Evolutionary conservation across 1,140 invertebrate species (phyloP), one percentile per base, ranked within the genome.

Genomic region (Panulirus ornatus): DNA sequence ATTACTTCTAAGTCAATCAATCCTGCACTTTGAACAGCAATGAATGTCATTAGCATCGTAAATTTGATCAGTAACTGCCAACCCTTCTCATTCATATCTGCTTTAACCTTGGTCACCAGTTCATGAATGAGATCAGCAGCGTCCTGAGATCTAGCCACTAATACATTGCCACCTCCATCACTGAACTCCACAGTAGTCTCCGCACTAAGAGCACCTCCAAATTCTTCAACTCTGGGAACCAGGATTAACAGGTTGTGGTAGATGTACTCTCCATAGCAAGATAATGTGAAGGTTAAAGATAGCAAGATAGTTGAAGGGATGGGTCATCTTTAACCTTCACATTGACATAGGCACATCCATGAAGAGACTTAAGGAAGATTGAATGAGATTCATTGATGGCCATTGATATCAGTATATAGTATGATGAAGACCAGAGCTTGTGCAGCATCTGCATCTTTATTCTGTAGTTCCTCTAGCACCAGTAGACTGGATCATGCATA

Each of bases 211-310:
- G 96, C 96, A 19, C 99, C 99, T 83, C 98, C 98, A 94, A 99
- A 99, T 93, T 99, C 98, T 94, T 99, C 97, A 19, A 99, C 98
- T 30, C 97, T 97, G 1, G 99, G 99, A 16, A 98, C 97, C 94
- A 99, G 99, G 75, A 99, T 96, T 76, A 99, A 97, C 2, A 99
- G 94, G 94, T 99, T 97, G 92, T 99, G 96, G 94, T 99, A 99
- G 16, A 99, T 93, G 94, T 98, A 99, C 94, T 99, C 98, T 58
- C 98, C 98, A 95, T 99, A 99, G n/a, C n/a, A n/a, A n/a, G n/a
- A n/a, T n/a, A n/a, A n/a, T n/a, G n/a, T n/a, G n/a, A n/a, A n/a
- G n/a, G n/a, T n/a, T n/a, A n/a, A n/a, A n/a, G n/a, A n/a, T n/a
- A n/a, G 93, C 99, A 99, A 2, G 98, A 97, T 0, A 99, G 94